phyloP scores from a whole-genome alignment of 1,140 invertebrate species.

The Amphibalanus amphitrite region DNA sequence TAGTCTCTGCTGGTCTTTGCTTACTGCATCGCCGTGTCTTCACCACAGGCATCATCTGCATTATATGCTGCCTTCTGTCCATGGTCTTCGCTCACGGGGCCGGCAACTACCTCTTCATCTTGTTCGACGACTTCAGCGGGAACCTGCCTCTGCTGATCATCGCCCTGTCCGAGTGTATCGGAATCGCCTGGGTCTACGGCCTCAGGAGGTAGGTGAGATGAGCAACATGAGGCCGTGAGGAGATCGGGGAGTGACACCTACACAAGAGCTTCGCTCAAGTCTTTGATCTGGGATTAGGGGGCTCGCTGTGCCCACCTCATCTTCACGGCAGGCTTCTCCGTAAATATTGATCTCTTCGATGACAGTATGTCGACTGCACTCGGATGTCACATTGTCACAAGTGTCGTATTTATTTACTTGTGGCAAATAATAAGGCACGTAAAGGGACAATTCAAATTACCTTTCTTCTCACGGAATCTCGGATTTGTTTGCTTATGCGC shows the following conservation, averaged over 20 bases:
- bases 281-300: too few relatives aligned
- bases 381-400: too few relatives aligned
- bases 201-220: slow-evolving; percentile 50
- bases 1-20: too few relatives aligned
- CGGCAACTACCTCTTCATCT: slow-evolving; percentile 85
- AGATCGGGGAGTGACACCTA: too few relatives aligned
- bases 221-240: too few relatives aligned
- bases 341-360: too few relatives aligned
- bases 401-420: too few relatives aligned
- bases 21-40: neutral
- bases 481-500: neutral
- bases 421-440: neutral
- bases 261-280: too few relatives aligned
- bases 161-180: slow-evolving; percentile 83
- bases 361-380: too few relatives aligned
- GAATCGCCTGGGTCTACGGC: slow-evolving; percentile 88
- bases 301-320: too few relatives aligned
- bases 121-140: slow-evolving; percentile 94
- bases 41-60: slow-evolving; percentile 49
- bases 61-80: slow-evolving; percentile 66
- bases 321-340: too few relatives aligned
- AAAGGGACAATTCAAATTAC: neutral
- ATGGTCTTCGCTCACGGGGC: slow-evolving; percentile 85
- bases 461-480: neutral
- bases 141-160: slow-evolving; percentile 89